These are phyloP conservation scores for Drosophila watanabei DNA, from an alignment of 1,140 invertebrate genomes.

Conservation along the genomic window DNA sequence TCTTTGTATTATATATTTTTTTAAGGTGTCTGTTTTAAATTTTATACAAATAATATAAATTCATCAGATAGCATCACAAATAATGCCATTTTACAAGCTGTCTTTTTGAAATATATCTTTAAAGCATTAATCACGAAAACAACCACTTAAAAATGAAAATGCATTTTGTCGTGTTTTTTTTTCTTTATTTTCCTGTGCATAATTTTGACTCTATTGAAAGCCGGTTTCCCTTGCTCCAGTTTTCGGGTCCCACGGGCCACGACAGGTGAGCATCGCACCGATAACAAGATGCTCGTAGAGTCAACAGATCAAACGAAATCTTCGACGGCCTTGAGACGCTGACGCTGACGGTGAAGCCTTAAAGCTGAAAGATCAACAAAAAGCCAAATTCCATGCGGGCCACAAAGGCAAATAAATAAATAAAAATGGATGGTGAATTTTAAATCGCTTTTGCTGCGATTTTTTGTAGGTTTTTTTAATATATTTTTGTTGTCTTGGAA, in stretches of 20 bases:
- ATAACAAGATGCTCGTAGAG: constrained; percentile 27
- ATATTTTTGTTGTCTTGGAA: neutral
- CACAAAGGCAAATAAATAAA: constrained; percentile 43
- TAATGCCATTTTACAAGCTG: neutral
- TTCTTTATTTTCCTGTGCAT: constrained; percentile 8
- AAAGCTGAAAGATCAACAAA: constrained; percentile 38
- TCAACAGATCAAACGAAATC: constrained; percentile 43
- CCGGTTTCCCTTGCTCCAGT: constrained; percentile 49
- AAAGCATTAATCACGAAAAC: neutral
- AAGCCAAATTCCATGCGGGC: constrained; percentile 29
- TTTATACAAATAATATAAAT: neutral
- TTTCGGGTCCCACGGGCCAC: constrained; percentile 8
- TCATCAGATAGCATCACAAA: neutral
- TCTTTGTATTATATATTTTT: neutral
- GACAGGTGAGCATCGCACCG: constrained; percentile 30
- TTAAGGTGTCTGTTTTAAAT: neutral
- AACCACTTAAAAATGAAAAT: neutral
- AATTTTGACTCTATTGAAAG: neutral
- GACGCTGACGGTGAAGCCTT: neutral
- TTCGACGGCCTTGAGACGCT: constrained; percentile 36
- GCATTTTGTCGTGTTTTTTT: neutral
- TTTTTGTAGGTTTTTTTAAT: neutral
- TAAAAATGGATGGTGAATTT: constrained; percentile 43
- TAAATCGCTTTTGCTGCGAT: constrained; percentile 32
- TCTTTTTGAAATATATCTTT: neutral